Evolutionary conservation across 2,797 vertebrate genomes (phyloP), one percentile per base, ranked within the genome.

Genomic region (Typhlichthys subterraneus): DNA sequence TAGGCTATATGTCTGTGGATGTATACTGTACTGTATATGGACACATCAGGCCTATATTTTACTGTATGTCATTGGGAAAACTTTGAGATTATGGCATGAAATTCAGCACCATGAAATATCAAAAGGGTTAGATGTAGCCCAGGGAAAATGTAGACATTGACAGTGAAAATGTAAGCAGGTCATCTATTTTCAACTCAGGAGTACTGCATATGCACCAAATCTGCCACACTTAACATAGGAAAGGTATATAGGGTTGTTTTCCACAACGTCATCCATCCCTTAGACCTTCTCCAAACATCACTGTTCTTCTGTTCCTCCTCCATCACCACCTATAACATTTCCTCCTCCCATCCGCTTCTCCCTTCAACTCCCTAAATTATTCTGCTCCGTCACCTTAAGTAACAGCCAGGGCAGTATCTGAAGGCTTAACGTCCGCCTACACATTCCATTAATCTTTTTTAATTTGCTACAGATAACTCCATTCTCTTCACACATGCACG

Each of bases 321-420:
- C 65, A 55, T 45, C 69, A 45, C 57, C 59, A 11, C 53, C 61
- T 61, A 31, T 29, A 53, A 56, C 58, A 68, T 69, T 48, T 74
- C 67, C 59, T 63, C 51, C 54, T 62, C 55, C 54, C 45, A 14
- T 45, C 54, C 5, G 5, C 53, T 67, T 31, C 64, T 31, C 42
- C 29, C 64, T 53, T 60, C 51, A 57, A 66, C 77, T 71, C 79
- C 72, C 63, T 71, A 64, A 60, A 72, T 61, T 2, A 42, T 42
- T 42, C 50, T 45, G 47, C 65, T 63, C 61, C 57, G 56, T 53
- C 72, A 55, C 61, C 70, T n/a, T 10, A 62, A 57, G 23, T 23
- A 23, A 23, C 23, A 23, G 23, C 23, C 45, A 48, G 12, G 0
- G 6, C 1, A 53, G 7, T 63, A 65, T 75, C 68, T 59, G 53